Evolutionary conservation across 2,113 vertebrate genomes (phyloP).

Genomic region (Turdus rufiventris): DNA sequence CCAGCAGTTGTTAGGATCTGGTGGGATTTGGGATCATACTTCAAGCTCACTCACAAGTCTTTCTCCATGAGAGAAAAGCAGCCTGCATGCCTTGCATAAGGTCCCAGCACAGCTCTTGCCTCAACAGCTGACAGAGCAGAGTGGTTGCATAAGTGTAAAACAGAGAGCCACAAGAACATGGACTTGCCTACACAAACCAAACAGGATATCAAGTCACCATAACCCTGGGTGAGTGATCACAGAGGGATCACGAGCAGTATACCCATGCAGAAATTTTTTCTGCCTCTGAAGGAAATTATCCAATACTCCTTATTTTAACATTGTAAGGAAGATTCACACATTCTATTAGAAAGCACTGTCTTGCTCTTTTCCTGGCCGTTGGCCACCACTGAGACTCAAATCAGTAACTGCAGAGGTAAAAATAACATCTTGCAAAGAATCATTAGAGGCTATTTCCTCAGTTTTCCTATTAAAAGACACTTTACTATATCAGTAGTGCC

Average conservation of each 20-base stretch:
- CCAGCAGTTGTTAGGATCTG: not conserved
- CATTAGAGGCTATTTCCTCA: slow-evolving; percentile 8
- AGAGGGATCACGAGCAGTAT: not conserved
- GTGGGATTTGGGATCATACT: not conserved
- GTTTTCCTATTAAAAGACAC: slow-evolving; percentile 4
- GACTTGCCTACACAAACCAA: not conserved
- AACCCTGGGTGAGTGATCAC: not conserved
- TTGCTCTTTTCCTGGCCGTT: slow-evolving; percentile 1
- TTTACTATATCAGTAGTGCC: not conserved
- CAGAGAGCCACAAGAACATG: fast-evolving
- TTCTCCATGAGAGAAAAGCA: not conserved
- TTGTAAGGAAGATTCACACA: not conserved
- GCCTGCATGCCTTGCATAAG: not conserved
- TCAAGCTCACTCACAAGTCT: not conserved
- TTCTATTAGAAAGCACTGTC: not conserved
- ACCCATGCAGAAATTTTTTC: not conserved
- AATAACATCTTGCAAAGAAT: not conserved
- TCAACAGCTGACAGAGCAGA: not conserved
- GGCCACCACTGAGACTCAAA: not conserved
- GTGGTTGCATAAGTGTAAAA: not conserved
- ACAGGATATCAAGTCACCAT: not conserved
- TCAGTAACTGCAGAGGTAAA: not conserved
- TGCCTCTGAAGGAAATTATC: not conserved
- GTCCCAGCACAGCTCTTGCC: not conserved
- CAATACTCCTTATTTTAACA: not conserved